These are phyloP conservation scores for Thalassaphorura encarpata DNA, from an alignment of 1,140 invertebrate genomes.

Conservation along the genomic window DNA sequence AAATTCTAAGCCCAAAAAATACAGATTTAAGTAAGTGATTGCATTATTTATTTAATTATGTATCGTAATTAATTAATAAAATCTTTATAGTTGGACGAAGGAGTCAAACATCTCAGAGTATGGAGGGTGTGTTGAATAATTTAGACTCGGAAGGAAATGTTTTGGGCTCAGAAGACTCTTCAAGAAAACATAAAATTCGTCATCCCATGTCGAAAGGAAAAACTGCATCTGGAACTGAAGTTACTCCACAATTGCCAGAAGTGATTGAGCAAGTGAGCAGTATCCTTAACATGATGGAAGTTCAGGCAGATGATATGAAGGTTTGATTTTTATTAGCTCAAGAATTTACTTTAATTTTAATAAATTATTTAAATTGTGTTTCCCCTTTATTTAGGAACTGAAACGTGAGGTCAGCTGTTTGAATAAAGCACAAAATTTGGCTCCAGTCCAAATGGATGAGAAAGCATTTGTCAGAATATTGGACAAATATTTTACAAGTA, in stretches of 20 bases:
- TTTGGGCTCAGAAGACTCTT: no score
- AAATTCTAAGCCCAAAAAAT: constrained; percentile 52
- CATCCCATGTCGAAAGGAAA: background rate
- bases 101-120: no score
- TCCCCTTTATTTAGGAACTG: constrained; percentile 21
- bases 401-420: constrained; percentile 23
- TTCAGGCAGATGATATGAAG: constrained; percentile 24
- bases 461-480: background rate
- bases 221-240: background rate
- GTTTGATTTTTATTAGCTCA: background rate
- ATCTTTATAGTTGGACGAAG: no score
- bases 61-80: no score
- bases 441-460: background rate
- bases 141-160: background rate
- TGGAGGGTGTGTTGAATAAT: background rate
- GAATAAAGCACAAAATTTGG: constrained; percentile 1
- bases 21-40: constrained; percentile 5
- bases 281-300: constrained; percentile 29
- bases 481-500: constrained; percentile 14
- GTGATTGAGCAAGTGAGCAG: constrained; percentile 24
- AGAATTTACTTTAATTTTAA: background rate
- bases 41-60: no score
- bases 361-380: background rate
- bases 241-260: constrained; percentile 11
- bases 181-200: background rate